Conservation (phyloP, 35 echinoderm and acorn worm species). For the Heliocidaris erythrogramma region DNA sequence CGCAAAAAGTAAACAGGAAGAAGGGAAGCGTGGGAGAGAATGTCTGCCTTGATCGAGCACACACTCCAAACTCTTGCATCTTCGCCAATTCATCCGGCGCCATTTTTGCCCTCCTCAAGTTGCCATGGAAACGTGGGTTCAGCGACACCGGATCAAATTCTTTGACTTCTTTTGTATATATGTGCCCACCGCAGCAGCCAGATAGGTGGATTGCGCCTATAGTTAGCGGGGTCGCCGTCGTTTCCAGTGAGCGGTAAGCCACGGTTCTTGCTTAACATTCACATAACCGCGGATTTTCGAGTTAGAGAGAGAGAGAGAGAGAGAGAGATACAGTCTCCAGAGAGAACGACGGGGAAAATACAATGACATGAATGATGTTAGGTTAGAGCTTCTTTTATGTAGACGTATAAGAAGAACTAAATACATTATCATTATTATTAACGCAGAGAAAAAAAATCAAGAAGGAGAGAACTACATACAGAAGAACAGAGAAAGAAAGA, state of each 20-base stretch:
- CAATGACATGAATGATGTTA: no score
- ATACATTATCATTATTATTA: no score
- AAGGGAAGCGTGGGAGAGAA: not conserved
- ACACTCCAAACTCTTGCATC: not conserved
- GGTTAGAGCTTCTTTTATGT: no score
- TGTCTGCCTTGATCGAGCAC: not conserved
- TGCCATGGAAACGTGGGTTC: conserved; percentile 32
- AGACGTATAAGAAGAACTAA: no score
- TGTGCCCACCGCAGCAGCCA: not conserved
- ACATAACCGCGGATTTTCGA: not conserved
- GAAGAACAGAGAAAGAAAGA: no score
- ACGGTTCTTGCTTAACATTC: not conserved
- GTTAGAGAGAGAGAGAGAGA: not conserved
- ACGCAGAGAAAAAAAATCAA: no score
- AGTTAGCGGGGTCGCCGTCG: not conserved
- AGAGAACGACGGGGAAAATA: no score
- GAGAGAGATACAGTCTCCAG: no score
- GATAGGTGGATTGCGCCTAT: not conserved
- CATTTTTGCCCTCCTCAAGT: conserved; percentile 8
- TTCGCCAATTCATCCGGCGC: conserved; percentile 27
- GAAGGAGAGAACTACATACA: no score
- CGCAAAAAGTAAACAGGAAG: not conserved
- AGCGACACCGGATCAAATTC: conserved; percentile 31
- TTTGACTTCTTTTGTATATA: conserved; percentile 13
- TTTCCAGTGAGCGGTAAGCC: not conserved